Base-by-base conservation (phyloP, 2,113 vertebrate genomes). In the Synodontis membranacea region DNA sequence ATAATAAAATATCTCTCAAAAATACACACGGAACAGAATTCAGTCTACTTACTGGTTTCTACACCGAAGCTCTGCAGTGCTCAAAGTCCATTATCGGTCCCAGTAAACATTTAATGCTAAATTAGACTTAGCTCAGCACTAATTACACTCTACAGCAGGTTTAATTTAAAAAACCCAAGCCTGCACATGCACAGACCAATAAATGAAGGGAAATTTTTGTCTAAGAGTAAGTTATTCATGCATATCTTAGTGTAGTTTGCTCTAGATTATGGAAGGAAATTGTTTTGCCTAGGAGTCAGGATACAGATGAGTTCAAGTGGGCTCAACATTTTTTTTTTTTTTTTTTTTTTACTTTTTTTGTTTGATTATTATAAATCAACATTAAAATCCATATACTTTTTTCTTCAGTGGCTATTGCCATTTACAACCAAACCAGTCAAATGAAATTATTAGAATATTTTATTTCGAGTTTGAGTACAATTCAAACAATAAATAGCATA, bases 81-180 rank as follows among this genome's bases (percentile, higher is more conserved):
- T 25, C 5, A 7, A 70, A 70, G 15, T 70, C 70, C 23, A 12
- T 74, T 74, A 44, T 44, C 44, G 70, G 37, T 74, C 39, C 21
- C 70, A 74, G 70, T 44, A 74, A 74, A 44, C 39, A 74, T 74
- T 74, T 74, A 44, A 44, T 74, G 68, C 39, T 74, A 25, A 74
- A 74, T 74, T 74, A 44, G 21, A 25, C 70, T 74, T 74, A 74
- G 68, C 68, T 44, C 39, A 72, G 70, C 39, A 44, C 70, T 42
- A 74, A 44, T 74, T 74, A 74, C 70, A 74, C 4, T 74, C 66
- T 70, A 23, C 34, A 70, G 66, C 66, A 70, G 34, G 17, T 39
- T 70, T 70, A 70, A 70, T 21, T 70, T 70, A 70, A 6, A 39
- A 39, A 70, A 70, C 10, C 39, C 70, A 74, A 44, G 39, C 23